Base-by-base conservation (phyloP, 2,888 invertebrate genomes). In the Lycophotia porphyrea region DNA sequence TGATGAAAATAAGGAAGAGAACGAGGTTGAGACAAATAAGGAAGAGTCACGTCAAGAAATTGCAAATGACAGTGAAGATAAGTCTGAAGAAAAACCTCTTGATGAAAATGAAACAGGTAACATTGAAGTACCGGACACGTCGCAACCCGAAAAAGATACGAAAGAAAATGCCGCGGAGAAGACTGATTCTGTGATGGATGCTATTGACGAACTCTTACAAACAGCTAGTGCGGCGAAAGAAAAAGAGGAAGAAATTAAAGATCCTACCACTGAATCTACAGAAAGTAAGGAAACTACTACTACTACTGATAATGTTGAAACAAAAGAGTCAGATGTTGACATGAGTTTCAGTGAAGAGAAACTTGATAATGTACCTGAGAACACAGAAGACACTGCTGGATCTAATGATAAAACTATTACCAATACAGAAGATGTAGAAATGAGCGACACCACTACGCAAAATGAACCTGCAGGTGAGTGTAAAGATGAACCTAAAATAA, bases 181-280 rank as follows among this genome's bases (percentile, higher is more conserved):
- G 55, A 70, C 81, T 21, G 84, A 85, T 77, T 78, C 80, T 31
- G 84, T 81, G 27, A 75, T 84, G 80, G 83, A 84, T 76, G 86
- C 81, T 39, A 83, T 84, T 64, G 84, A 85, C 69, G 81, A 86
- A 74, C 71, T 82, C 47, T 70, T 84, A 75, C 75, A 86, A 67
- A 77, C 71, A 31, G 71, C 68, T 31, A 70, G 70, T 73, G 74
- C 84, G 44, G 63, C 69, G 31, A 74, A 76, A 42, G 66, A 71
- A 39, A 69, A 31, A 36, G 60, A 71, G 31, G 65, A 81, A 42
- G 75, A 78, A 72, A 70, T 63, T 47, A 44, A 67, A 42, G 70
- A 81, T 74, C 36, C 70, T 13, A 42, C 42, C 7, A 67, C 24
- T 70, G 74, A 71, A 81, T 66, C 52, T n/a, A 64, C 63, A 74